Evolutionary conservation across 2,113 vertebrate genomes (phyloP).

Genomic region (Clarias batrachus): DNA sequence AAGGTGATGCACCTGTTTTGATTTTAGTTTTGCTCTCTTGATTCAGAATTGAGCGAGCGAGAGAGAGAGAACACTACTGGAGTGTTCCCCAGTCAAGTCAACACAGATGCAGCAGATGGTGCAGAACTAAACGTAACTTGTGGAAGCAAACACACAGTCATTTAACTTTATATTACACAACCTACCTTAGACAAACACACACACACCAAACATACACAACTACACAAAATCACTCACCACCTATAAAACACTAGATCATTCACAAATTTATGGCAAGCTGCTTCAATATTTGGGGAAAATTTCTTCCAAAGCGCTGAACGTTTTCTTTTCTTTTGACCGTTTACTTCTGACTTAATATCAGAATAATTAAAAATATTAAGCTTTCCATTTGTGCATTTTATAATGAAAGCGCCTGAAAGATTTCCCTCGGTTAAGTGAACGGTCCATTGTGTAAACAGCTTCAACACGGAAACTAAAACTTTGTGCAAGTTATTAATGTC

Average conservation of each 20-base stretch:
- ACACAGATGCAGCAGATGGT: conserved; percentile 68
- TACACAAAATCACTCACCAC: no score
- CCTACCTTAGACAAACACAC: conserved; percentile 6
- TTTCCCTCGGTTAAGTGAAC: background rate
- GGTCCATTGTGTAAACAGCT: background rate
- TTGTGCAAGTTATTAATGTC: background rate
- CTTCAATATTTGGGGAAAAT: background rate
- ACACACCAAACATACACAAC: background rate
- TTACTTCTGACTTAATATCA: background rate
- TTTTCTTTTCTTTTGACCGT: background rate
- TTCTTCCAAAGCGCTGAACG: background rate
- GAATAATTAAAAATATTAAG: background rate
- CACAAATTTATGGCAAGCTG: background rate
- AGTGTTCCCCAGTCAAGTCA: conserved; percentile 61
- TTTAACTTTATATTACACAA: conserved; percentile 19
- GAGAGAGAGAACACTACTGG: conserved; percentile 6
- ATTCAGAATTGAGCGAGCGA: background rate
- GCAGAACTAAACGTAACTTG: conserved; percentile 54
- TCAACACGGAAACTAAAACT: conserved; percentile 1
- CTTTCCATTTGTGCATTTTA: background rate
- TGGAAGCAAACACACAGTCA: background rate
- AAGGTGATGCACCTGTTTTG: background rate
- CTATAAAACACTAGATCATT: background rate
- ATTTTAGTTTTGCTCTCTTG: background rate
- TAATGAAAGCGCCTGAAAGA: background rate